Conservation (phyloP, 1,140 invertebrate species). For the Halotydeus destructor region DNA sequence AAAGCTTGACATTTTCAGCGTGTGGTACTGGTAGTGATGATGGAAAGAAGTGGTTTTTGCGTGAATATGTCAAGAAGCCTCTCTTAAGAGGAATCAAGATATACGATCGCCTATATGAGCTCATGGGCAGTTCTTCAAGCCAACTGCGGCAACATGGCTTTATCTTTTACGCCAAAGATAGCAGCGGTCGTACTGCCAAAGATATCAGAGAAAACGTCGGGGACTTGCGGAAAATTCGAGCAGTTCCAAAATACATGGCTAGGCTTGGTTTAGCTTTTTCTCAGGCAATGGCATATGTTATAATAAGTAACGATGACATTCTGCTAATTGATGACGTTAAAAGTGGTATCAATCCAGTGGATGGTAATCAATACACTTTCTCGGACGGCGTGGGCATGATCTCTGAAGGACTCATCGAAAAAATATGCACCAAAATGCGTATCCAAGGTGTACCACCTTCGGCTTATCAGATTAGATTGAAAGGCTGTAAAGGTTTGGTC, state of each 20-base stretch:
- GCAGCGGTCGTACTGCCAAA: conserved; percentile 12
- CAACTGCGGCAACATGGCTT: conserved; percentile 22
- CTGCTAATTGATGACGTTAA: conserved; percentile 6
- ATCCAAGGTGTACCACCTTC: conserved; percentile 9
- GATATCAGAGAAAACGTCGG: conserved; percentile 10
- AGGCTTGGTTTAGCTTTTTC: conserved; percentile 25
- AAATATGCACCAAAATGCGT: conserved; percentile 10
- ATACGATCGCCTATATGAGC: background rate
- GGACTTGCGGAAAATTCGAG: conserved; percentile 5
- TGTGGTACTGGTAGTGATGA: background rate
- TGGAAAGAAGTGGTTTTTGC: conserved; percentile 8
- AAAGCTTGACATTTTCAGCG: conserved; percentile 12
- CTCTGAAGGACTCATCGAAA: conserved; percentile 14
- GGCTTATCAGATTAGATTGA: conserved; percentile 19
- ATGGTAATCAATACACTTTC: conserved; percentile 15
- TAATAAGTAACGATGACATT: conserved; percentile 6
- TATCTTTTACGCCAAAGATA: conserved; percentile 20
- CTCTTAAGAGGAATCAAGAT: background rate
- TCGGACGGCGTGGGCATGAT: conserved; percentile 20
- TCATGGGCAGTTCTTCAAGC: conserved; percentile 20
- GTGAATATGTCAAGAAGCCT: conserved; percentile 4
- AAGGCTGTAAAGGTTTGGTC: conserved; percentile 19
- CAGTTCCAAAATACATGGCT: conserved; percentile 22
- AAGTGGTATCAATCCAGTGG: background rate
- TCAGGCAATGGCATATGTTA: conserved; percentile 43